Evolutionary conservation across 2,888 invertebrate species (phyloP).

Genomic region (Heliconius sara): DNA sequence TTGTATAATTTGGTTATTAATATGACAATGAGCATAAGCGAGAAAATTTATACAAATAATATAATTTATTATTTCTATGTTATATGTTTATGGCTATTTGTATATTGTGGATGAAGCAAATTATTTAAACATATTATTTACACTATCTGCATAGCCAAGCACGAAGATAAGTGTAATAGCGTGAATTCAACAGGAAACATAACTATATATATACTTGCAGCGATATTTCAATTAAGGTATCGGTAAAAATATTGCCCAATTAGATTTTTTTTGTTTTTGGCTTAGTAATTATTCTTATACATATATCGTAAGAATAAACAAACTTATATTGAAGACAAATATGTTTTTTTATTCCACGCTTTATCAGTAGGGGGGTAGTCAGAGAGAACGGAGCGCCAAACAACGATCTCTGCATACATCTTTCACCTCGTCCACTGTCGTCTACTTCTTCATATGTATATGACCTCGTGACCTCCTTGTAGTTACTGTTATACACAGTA

Average conservation of each 20-base stretch:
- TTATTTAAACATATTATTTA: background rate
- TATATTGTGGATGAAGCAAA: background rate
- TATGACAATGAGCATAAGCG: too few species aligned
- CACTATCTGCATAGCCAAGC: background rate
- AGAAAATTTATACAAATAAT: too few species aligned
- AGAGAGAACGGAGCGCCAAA: background rate
- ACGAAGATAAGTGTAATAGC: slow-evolving; percentile 5
- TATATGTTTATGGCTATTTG: background rate
- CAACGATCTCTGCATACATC: background rate
- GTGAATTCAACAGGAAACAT: background rate
- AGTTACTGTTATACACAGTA: too few species aligned
- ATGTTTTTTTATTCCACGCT: background rate
- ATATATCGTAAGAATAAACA: background rate
- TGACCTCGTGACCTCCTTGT: too few species aligned
- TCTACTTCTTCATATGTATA: too few species aligned
- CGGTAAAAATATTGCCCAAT: slow-evolving; percentile 1
- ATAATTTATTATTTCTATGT: too few species aligned
- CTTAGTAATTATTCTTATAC: background rate
- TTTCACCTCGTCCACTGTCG: too few species aligned
- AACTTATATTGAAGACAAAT: background rate
- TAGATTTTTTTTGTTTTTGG: background rate
- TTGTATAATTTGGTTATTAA: too few species aligned
- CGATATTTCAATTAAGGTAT: background rate
- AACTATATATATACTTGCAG: background rate
- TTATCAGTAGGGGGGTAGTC: too few species aligned